A percentile compares a stretch with the other conserved stretches of the same genome.
Conservation (phyloP, 2,888 invertebrate species). For the Nebria brevicollis region DNA sequence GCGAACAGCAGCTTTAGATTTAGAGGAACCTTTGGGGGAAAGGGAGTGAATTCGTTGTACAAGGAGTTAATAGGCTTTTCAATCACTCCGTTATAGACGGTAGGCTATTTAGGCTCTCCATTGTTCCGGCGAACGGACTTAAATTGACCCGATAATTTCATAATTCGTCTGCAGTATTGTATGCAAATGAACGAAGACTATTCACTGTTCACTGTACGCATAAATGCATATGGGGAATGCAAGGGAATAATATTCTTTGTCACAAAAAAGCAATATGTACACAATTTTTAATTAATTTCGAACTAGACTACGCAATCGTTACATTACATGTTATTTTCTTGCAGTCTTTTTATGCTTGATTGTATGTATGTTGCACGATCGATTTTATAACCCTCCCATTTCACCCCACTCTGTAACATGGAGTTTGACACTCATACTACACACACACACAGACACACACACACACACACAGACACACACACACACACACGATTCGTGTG, state of each 20-base stretch:
- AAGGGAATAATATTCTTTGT: background rate
- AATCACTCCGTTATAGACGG: slow-evolving; percentile 33
- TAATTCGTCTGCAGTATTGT: slow-evolving; percentile 37
- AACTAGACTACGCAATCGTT: too few relatives aligned
- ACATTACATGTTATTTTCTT: background rate
- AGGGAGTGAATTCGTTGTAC: background rate
- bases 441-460: background rate
- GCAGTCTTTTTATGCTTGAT: background rate
- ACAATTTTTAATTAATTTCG: background rate
- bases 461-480: background rate
- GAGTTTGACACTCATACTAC: slow-evolving; percentile 10
- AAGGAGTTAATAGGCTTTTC: slow-evolving; percentile 37
- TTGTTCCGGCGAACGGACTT: slow-evolving; percentile 33
- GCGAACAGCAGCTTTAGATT: background rate
- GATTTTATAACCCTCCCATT: slow-evolving; percentile 5
- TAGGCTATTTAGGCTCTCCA: slow-evolving; percentile 29
- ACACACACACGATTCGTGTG: background rate
- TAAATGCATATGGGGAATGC: background rate
- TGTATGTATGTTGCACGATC: slow-evolving; percentile 7
- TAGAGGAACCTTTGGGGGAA: background rate
- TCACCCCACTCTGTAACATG: background rate
- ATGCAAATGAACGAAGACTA: slow-evolving; percentile 14
- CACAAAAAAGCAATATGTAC: background rate
- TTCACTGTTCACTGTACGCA: background rate
- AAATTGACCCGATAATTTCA: slow-evolving; percentile 46